Conservation (phyloP, 1,140 invertebrate species). For the Achroia grisella region DNA sequence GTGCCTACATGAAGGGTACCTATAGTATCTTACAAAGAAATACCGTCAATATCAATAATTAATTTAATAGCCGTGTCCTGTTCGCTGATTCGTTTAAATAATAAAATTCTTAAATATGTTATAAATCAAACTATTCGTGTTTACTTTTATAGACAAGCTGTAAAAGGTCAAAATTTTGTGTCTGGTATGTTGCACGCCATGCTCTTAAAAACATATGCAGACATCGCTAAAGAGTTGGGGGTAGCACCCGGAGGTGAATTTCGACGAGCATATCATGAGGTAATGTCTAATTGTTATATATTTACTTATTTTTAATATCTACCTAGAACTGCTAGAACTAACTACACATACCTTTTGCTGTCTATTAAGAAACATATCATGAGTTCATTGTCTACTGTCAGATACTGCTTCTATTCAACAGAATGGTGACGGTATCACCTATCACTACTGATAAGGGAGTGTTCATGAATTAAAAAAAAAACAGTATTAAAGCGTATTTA, state of each 20-base stretch:
- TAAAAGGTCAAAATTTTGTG: conserved; percentile 80
- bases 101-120: neutral
- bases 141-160: conserved; percentile 51
- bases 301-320: conserved; percentile 1
- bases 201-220: conserved; percentile 92
- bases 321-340: too few species aligned
- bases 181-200: conserved; percentile 95
- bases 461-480: too few species aligned
- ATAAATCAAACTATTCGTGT: neutral
- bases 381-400: too few species aligned
- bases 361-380: too few species aligned
- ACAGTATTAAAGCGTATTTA: too few species aligned
- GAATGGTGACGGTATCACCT: too few species aligned
- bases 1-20: too few species aligned
- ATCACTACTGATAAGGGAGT: too few species aligned
- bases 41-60: too few species aligned
- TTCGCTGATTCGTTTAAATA: neutral
- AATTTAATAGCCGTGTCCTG: conserved; percentile 1
- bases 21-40: too few species aligned
- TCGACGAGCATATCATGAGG: conserved; percentile 90
- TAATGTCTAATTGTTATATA: conserved; percentile 50
- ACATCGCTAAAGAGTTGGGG: conserved; percentile 93
- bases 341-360: too few species aligned
- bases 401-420: too few species aligned
- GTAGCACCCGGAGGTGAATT: conserved; percentile 98